Conservation (phyloP, 1,140 invertebrate genomes). For the Hydropsyche tenuis region DNA sequence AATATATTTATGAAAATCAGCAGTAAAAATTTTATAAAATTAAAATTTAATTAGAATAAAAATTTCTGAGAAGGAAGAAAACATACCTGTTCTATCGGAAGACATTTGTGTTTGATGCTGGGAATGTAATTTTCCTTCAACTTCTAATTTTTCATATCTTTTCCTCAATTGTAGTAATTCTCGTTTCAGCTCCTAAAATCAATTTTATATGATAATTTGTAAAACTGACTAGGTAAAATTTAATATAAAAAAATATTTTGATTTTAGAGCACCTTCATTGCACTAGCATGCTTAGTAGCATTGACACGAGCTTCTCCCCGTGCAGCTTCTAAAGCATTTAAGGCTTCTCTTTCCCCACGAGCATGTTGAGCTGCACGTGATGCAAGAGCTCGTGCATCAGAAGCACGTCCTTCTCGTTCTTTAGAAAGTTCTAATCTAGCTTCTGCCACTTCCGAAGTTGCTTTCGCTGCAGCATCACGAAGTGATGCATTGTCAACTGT, state of each 20-base stretch:
- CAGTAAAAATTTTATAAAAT: too few species aligned
- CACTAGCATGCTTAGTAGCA: slow-evolving; percentile 59
- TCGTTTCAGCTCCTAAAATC: slow-evolving; percentile 57
- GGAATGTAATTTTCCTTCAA: slow-evolving; percentile 13
- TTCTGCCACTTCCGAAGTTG: slow-evolving; percentile 45
- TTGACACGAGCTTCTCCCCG: slow-evolving; percentile 55
- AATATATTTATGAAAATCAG: background rate
- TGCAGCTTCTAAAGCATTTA: slow-evolving; percentile 52
- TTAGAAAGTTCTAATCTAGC: slow-evolving; percentile 51
- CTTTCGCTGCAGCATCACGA: slow-evolving; percentile 49
- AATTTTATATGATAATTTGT: background rate
- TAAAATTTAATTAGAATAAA: too few species aligned
- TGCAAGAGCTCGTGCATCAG: slow-evolving; percentile 56
- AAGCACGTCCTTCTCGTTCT: slow-evolving; percentile 54
- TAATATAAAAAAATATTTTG: background rate
- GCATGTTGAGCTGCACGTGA: slow-evolving; percentile 54
- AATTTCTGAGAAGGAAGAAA: background rate
- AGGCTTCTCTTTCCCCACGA: slow-evolving; percentile 54
- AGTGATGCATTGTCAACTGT: slow-evolving; percentile 56
- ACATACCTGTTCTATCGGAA: slow-evolving; percentile 21
- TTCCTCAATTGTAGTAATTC: slow-evolving; percentile 54
- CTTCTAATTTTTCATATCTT: slow-evolving; percentile 41
- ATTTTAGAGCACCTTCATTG: slow-evolving; percentile 54
- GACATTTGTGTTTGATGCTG: background rate
- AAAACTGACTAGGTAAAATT: background rate